Evolutionary conservation across 2,113 vertebrate genomes (phyloP).

Genomic region (Mesitornis unicolor): DNA sequence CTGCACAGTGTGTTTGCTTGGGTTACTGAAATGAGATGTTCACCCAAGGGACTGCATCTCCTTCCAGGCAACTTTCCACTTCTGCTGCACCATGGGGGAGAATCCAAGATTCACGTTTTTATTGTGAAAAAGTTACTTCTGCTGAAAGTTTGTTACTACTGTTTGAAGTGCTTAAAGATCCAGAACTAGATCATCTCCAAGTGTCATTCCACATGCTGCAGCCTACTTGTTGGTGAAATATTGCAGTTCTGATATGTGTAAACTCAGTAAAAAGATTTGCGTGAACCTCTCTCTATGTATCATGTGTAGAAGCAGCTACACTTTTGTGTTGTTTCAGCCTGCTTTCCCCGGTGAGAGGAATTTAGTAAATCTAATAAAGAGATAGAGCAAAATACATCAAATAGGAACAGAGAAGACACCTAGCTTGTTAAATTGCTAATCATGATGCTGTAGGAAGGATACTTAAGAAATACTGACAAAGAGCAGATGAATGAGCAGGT

Average conservation of each 20-base stretch:
- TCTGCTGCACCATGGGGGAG: background rate
- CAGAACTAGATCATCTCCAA: background rate
- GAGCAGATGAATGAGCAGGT: constrained; percentile 1
- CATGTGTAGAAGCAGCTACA: background rate
- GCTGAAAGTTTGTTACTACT: background rate
- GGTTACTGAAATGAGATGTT: background rate
- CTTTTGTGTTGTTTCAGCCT: background rate
- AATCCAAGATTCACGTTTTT: background rate
- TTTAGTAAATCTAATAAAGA: background rate
- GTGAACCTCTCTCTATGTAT: background rate
- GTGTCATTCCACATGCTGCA: background rate
- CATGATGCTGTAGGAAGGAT: background rate
- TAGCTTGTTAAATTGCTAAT: constrained; percentile 20
- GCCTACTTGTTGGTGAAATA: background rate
- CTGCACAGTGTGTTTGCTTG: background rate
- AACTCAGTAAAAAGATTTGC: background rate
- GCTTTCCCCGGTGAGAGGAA: background rate
- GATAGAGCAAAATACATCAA: background rate
- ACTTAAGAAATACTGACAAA: background rate
- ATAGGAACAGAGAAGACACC: background rate
- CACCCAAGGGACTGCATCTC: background rate
- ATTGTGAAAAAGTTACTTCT: background rate
- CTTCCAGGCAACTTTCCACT: background rate
- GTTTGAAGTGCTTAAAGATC: background rate
- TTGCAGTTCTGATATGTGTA: background rate